Evolutionary conservation across 30 jellyfish, hydroid and myxozoan genomes (phyloP).

Genomic region (Pelagia noctiluca): DNA sequence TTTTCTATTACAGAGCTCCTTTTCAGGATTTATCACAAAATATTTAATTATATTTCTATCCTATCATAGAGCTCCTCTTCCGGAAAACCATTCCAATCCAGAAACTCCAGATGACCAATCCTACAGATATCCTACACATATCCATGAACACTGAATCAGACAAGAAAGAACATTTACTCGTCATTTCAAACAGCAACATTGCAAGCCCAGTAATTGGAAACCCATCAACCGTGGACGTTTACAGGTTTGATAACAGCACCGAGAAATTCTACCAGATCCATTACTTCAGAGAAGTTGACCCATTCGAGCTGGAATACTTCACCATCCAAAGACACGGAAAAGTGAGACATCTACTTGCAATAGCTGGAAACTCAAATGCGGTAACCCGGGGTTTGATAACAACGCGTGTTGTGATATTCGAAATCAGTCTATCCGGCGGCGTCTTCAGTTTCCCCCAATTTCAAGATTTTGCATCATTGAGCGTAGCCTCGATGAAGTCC

Average conservation of each 20-base stretch:
- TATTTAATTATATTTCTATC: too few relatives aligned
- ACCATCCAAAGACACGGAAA: slow-evolving; percentile 4
- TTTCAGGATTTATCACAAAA: not conserved
- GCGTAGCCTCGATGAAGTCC: slow-evolving; percentile 71
- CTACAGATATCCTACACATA: slow-evolving; percentile 43
- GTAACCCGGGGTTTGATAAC: not conserved
- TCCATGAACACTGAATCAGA: not conserved
- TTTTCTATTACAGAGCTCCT: not conserved
- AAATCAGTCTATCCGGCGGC: slow-evolving; percentile 24
- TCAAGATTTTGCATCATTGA: slow-evolving; percentile 40
- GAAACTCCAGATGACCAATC: slow-evolving; percentile 13
- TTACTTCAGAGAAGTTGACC: slow-evolving; percentile 31
- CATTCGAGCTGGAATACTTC: slow-evolving; percentile 68
- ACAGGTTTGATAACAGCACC: slow-evolving; percentile 22
- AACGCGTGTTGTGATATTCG: slow-evolving; percentile 44
- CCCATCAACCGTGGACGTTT: slow-evolving; percentile 67
- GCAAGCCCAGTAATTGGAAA: not conserved
- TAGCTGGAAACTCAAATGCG: slow-evolving; percentile 59
- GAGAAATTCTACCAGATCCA: slow-evolving; percentile 39
- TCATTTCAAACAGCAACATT: slow-evolving; percentile 41
- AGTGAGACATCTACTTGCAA: slow-evolving; percentile 16
- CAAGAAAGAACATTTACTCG: slow-evolving; percentile 41
- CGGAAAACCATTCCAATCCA: slow-evolving; percentile 47
- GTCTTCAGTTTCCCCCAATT: slow-evolving; percentile 1
- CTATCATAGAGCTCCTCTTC: slow-evolving; percentile 46